Evolutionary conservation across 2,113 vertebrate genomes (phyloP), one percentile per base, ranked within the genome.

Genomic region (Misgurnus mizolepis): DNA sequence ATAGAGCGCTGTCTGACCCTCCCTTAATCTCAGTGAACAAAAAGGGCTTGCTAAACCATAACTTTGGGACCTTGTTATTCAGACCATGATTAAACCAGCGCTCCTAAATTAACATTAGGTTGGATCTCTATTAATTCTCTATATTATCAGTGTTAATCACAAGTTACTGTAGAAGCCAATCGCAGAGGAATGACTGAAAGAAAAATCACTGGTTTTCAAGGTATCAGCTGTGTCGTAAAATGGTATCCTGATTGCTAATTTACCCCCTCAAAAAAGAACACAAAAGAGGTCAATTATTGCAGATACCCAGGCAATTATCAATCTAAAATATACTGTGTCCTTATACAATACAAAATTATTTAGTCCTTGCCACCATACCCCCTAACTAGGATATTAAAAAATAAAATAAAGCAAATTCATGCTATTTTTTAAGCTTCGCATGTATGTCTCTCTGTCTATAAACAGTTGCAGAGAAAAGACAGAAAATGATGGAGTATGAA

Each of bases 1-100:
- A 92, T 89, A 82, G 86, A 86, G 88, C 86, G 78, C 86, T 84
- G 87, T 79, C 85, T 86, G 88, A 90, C 88, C 90, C 89, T 90
- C 90, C 90, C 91, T 90, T 91, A 91, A 92, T 92, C 92, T 91
- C 83, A 89, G 76, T 67, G 87, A 92, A 90, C 89, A 91, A 86
- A 90, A 91, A 90, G 84, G 85, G 80, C 86, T 87, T 86, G 85
- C 85, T 85, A 91, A 89, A 91, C 83, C 88, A 85, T 89, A 91
- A 91, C 87, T 90, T 79, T 85, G 87, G 87, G 87, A 88, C 88
- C 86, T 84, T 92, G 87, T 92, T 90, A 92, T 89, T 89, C 89
- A 90, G 85, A 86, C 78, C 80, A 76, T 86, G 89, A 91, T 92
- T 89, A 91, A 88, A 85, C 85, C 83, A 89, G 85, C 86, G 88